Base-by-base conservation (phyloP, 2,797 vertebrate genomes). In the Microctenopoma lineatum region DNA sequence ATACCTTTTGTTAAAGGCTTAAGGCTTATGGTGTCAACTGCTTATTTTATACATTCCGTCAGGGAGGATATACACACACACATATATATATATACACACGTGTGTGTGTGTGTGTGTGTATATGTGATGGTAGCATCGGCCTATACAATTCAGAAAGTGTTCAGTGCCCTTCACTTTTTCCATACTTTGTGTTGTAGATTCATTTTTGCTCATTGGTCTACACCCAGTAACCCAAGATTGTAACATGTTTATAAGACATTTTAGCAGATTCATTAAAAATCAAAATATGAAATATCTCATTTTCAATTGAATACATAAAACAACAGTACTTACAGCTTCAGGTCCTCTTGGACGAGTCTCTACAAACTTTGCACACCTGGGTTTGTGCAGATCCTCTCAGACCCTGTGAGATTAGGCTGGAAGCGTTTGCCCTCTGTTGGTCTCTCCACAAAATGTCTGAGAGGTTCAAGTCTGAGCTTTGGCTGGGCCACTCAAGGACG, bases 41-140 rank as follows among this genome's bases (percentile, higher is more conserved):
- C 94, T 93, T 97, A 96, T 99, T 98, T 97, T 97, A 96, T 96
- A 99, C 98, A 99, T 99, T 99, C 97, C 98, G 94, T 98, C 97
- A 99, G 96, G 97, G 97, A 98, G 96, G 92, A 94, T 94, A 89
- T 84, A 81, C 82, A 87, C 59, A 84, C 48, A 70, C 52, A 73
- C 95, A 78, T 71, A 68, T 80, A 56, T 71, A 42, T 15, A 69
- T 21, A 21, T 2, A 21, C 21, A 21, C 21, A 21, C 21, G 21
- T 21, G 21, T 21, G 21, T 21, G 21, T 21, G 21, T 21, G 21
- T 21, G 21, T 21, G 21, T 21, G 21, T 21, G 2, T 21, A 21
- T 82, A 56, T 75, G 67, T 71, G 61, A 53, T 52, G 64, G 69
- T 75, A 55, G 48, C 70, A 77, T 54, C 66, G 60, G 34, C 74